Evolutionary conservation across 92 coral and sea anemone species (phyloP).

Genomic region (Nematostella vectensis): DNA sequence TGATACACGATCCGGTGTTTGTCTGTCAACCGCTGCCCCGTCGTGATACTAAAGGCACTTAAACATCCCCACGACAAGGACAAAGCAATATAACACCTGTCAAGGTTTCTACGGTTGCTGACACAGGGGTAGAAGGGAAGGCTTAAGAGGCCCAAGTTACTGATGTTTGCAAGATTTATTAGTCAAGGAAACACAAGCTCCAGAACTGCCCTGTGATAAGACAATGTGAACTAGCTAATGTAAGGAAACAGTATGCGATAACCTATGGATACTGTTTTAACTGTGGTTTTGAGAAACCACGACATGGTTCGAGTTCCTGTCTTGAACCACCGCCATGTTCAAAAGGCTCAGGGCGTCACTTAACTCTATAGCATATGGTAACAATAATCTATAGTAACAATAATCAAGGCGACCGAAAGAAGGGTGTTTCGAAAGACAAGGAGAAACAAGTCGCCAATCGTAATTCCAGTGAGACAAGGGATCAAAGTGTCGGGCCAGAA

Average conservation of each 20-base stretch:
- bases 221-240: constrained; percentile 23
- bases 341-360: constrained; percentile 35
- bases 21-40: background rate
- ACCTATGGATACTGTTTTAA: constrained; percentile 39
- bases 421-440: background rate
- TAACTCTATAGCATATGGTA: constrained; percentile 31
- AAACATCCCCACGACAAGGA: constrained; percentile 3
- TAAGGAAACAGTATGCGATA: constrained; percentile 33
- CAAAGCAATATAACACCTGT: constrained; percentile 2
- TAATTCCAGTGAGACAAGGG: background rate
- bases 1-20: constrained; percentile 22
- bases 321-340: constrained; percentile 47
- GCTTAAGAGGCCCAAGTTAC: background rate
- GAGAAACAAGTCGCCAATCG: background rate
- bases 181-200: background rate
- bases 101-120: constrained; percentile 1
- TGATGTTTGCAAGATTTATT: background rate
- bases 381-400: background rate
- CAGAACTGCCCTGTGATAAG: constrained; percentile 28
- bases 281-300: constrained; percentile 31
- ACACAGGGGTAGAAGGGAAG: background rate
- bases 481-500: background rate
- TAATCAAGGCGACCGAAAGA: background rate
- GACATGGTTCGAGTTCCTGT: constrained; percentile 34
- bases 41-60: constrained; percentile 3